Conservation (phyloP, 2,888 invertebrate genomes). For the Parascotia fuliginaria region DNA sequence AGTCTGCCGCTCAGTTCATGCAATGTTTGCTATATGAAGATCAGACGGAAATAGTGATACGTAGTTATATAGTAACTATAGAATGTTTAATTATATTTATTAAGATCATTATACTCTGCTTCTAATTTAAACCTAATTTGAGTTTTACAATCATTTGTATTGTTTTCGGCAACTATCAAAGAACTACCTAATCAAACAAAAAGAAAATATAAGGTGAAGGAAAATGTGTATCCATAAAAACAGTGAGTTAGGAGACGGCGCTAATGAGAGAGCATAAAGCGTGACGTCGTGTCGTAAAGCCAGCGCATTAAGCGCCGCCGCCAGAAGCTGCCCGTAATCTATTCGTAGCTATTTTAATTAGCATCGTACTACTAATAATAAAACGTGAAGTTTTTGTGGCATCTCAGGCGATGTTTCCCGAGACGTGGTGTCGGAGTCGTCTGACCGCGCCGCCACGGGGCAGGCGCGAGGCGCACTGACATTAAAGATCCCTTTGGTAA, state of each 20-base stretch:
- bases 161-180: conserved; percentile 26
- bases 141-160: neutral
- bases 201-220: conserved; percentile 52
- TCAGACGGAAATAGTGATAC: no score
- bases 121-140: neutral
- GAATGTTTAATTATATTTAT: no score
- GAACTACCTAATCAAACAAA: conserved; percentile 57
- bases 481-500: conserved; percentile 50
- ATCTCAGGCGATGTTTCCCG: conserved; percentile 69
- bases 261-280: conserved; percentile 83
- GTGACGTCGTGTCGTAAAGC: conserved; percentile 83
- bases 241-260: conserved; percentile 70
- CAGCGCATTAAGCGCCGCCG: conserved; percentile 79
- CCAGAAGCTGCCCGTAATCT: conserved; percentile 82
- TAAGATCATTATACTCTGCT: no score
- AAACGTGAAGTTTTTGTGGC: conserved; percentile 80
- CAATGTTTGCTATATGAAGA: no score
- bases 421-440: conserved; percentile 57
- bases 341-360: conserved; percentile 84
- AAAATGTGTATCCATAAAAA: conserved; percentile 73
- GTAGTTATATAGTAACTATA: no score
- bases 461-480: conserved; percentile 28
- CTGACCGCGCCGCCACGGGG: conserved; percentile 34
- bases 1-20: no score
- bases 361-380: conserved; percentile 80